Base-by-base conservation (phyloP, 2,797 vertebrate species). In the Pseudotriccus pelzelni region DNA sequence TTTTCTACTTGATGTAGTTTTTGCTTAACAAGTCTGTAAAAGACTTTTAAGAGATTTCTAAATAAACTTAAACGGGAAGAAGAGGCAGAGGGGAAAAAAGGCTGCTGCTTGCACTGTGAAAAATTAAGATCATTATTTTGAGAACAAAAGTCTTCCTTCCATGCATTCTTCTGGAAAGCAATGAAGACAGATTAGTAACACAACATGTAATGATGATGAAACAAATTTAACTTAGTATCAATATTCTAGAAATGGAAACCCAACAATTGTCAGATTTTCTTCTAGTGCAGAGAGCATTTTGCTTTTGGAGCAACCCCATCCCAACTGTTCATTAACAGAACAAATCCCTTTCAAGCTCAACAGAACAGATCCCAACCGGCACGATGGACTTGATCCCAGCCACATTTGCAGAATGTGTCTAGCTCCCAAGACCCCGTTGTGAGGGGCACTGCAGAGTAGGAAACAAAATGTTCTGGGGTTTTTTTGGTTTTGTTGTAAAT, bases 271-370 rank as follows among this genome's bases (percentile, higher is more conserved):
- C 76, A 36, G 9, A 58, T 39, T 39, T 39, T 39, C 21, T 15
- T 73, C 72, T 55, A 75, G 59, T 11, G 47, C 8, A 41, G 25
- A 73, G 49, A 62, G 58, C 14, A 30, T 59, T 77, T 47, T 85
- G 47, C 9, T 52, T 74, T 81, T 44, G 22, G n/a, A 86, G 87
- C 69, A 90, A 86, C 25, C 27, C 28, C 18, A 52, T 59, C 70
- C 76, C 80, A 94, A 88, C 74, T 90, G 85, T 70, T 93, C 69
- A 69, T 50, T 47, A 74, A 81, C 34, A 74, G 83, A 90, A 91
- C 50, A 94, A 93, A 87, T 88, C 72, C n/a, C 72, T 75, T 50
- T 52, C 80, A 63, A 1, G 2, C 50, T 68, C 69, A 87, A 21
- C 47, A 77, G 63, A 44, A 85, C 24, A 47, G 72, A 60, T 67